Evolutionary conservation across 2,888 invertebrate species (phyloP).

Genomic region (Deilephila elpenor): DNA sequence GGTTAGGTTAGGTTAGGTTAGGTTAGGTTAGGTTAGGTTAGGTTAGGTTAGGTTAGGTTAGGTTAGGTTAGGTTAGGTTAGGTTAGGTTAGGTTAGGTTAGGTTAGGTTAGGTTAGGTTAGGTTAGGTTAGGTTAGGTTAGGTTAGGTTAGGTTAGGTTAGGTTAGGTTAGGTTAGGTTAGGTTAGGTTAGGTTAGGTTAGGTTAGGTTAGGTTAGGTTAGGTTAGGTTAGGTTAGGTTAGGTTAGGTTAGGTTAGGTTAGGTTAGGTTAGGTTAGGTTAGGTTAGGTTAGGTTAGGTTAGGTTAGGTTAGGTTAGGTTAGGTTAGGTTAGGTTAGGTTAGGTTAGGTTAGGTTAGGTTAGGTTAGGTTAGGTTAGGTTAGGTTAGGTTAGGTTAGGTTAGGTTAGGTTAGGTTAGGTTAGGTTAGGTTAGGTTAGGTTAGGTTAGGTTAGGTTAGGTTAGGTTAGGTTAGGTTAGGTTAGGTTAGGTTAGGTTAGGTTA

Average conservation of each 20-base stretch:
- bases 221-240: constrained; percentile 42
- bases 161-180: constrained; percentile 40
- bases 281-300: constrained; percentile 29
- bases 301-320: constrained; percentile 27
- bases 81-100: constrained; percentile 42
- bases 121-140: constrained; percentile 44
- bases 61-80: constrained; percentile 34
- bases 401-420: constrained; percentile 41
- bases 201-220: constrained; percentile 42
- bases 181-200: constrained; percentile 42
- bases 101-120: constrained; percentile 42
- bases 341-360: constrained; percentile 43
- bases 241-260: constrained; percentile 42
- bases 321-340: constrained; percentile 42
- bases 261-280: constrained; percentile 39
- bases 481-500: constrained; percentile 42
- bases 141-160: constrained; percentile 41
- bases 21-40: constrained; percentile 37
- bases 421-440: constrained; percentile 40
- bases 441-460: constrained; percentile 44
- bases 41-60: constrained; percentile 9
- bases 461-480: constrained; percentile 41
- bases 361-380: constrained; percentile 43
- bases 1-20: constrained; percentile 43
- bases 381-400: constrained; percentile 41